Base-by-base conservation (phyloP, 2,888 invertebrate species). In the Iselma pallidipennis region DNA sequence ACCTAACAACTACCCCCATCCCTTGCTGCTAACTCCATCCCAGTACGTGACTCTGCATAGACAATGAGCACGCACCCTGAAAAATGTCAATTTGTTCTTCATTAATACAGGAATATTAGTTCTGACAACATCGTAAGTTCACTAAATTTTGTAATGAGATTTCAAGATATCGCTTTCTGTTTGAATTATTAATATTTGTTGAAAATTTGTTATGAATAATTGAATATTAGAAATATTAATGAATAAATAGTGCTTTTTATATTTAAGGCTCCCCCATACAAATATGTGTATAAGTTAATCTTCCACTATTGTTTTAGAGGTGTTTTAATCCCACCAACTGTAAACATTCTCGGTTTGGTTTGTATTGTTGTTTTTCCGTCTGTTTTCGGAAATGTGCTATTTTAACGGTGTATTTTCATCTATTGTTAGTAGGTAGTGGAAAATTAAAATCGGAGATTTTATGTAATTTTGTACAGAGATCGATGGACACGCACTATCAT, bases 31-130 rank as follows among this genome's bases (percentile, higher is more conserved):
- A 55, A 58, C 61, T 59, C 59, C 63, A 57, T 54, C 62, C 63
- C 65, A 21, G 67, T 63, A 66, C 81, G 80, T 81, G 81, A 80
- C 81, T 80, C 75, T 76, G 81, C 81, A 81, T 81, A 81, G 79
- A 75, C 77, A 81, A 80, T 78, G 75, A 78, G 80, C 81, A 80
- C 80, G 80, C 78, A 78, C 79, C 79, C 80, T 75, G 79, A 81
- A 81, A 81, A 81, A 81, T 81, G 81, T 81, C 80, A 80, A 81
- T 81, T 81, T 81, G 80, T 81, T 80, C 81, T 80, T 81, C 80
- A 81, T 81, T 81, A 81, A 81, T 81, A 77, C 76, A 71, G 21
- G 74, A 77, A 79, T 81, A 81, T 81, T 81, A 80, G 77, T 78
- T 77, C 73, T 74, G 77, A 76, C 75, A 73, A 69, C 69, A 71